Evolutionary conservation across 2,113 vertebrate genomes (phyloP), one percentile per base, ranked within the genome.

Genomic region (Trinectes maculatus): DNA sequence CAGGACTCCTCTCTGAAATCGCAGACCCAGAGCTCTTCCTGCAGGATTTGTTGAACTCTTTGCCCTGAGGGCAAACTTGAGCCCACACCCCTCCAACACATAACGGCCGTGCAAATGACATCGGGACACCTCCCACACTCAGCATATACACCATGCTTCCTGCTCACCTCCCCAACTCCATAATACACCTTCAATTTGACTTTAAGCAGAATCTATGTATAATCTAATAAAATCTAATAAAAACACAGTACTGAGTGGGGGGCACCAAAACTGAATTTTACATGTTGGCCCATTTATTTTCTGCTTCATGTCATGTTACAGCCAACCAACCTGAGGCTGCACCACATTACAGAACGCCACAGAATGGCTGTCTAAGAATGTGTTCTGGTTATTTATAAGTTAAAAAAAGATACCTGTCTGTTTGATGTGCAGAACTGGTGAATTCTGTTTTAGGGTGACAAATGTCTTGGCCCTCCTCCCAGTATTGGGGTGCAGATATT

Each of bases 1-100:
- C 85, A 99, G 98, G 96, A 70, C 95, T 99, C 34, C 91, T 98
- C 43, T 91, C 95, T 48, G 97, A 99, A 76, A 94, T 99, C 87
- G 91, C 74, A 1, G 95, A 98, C 51, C 94, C 96, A 0, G 95
- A 99, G 79, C 91, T 89, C 91, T 99, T 99, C 92, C 92, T 99
- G 79, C 95, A 95, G 90, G 97, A 98, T 71, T 92, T 98, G 73
- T 69, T 99, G 89, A 97, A 95, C 94, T 96, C 96, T 86, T 89
- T 99, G 85, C 97, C 98, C 89, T 99, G 94, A 98, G 79, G 74
- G 74, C 62, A 66, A 58, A 42, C 69, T 51, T 62, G 36, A 55
- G 53, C 60, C 63, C 78, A 68, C 63, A 62, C 47, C 72, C 44
- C 26, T 36, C 33, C 48, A 71, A 70, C 54, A 68, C 66, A 79